Conservation (phyloP, 2,797 vertebrate genomes). For the Enteromius unitaeniatus region DNA sequence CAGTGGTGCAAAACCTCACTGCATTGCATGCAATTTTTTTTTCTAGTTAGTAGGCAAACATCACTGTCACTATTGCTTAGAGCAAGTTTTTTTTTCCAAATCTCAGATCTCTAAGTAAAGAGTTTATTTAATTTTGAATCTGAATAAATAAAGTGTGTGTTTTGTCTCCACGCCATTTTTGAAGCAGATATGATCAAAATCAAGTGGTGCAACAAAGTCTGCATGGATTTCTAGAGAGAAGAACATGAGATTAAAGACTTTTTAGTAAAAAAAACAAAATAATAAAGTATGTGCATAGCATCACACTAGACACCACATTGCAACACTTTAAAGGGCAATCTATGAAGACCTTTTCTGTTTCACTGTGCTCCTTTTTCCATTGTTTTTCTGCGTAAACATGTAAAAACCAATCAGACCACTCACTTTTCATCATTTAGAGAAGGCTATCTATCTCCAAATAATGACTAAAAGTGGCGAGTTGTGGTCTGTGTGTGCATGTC, state of each 20-base stretch:
- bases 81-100: neutral
- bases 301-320: neutral
- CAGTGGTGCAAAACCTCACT: slow-evolving; percentile 69
- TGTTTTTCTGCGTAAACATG: too few relatives aligned
- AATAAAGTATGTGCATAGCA: neutral
- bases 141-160: neutral
- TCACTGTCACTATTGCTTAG: neutral
- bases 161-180: neutral
- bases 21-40: neutral
- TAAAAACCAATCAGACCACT: neutral
- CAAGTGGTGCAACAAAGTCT: neutral
- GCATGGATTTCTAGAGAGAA: neutral
- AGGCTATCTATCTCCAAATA: neutral
- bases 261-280: too few relatives aligned
- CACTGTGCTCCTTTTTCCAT: too few relatives aligned
- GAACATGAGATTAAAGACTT: neutral
- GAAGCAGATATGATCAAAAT: neutral
- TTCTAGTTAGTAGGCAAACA: neutral
- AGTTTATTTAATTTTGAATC: too few relatives aligned
- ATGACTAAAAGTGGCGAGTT: neutral
- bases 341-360: too few relatives aligned
- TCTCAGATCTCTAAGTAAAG: neutral
- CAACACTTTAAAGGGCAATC: neutral
- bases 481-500: slow-evolving; percentile 43
- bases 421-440: neutral